Evolutionary conservation across 2,797 vertebrate genomes (phyloP), one percentile per base, ranked within the genome.

Genomic region (Dicrostonyx torquatus): DNA sequence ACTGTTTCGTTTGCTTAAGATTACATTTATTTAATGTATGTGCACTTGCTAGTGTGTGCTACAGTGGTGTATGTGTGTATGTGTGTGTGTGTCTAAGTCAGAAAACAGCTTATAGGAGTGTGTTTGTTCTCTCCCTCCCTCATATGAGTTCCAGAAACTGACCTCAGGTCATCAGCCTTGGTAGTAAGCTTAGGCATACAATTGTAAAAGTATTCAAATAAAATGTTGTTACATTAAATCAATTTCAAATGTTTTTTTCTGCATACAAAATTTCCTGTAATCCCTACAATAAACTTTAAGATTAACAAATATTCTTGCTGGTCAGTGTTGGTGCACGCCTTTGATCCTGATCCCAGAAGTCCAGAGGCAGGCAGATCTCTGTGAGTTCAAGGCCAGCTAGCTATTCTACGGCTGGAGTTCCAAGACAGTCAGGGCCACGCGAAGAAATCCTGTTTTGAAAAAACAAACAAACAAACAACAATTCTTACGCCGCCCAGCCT

Each of bases 131-230:
- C n/a, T 40, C 14, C n/a, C 55, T 53, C 34, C n/a, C 34, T 53
- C 66, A 14, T 29, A 50, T 87, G 84, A 15, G n/a, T 72, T 87
- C 48, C 50, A 40, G 20, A 53, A 24, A 87, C 29, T 87, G 6
- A 62, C 18, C 31, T n/a, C 40, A 48, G 37, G 37, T 45, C 48
- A 60, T n/a, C 12, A 48, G 20, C 4, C 70, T 75, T 62, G 29
- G 40, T 48, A 45, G 26, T 60, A 60, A 76, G n/a, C 75, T 94
- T 94, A 87, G 48, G 88, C 14, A 9, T 70, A 50, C 37, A 78
- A 66, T 80, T 93, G 26, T n/a, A 82, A 89, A 94, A 77, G 14
- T 48, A 90, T 87, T 92, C 88, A 96, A 94, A 92, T 93, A 95
- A 79, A 96, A 94, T 84, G 1, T 40, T 87, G 76, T 90, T 22